Evolutionary conservation across 2,888 invertebrate genomes (phyloP).

Genomic region (Leptinotarsa haldemani): DNA sequence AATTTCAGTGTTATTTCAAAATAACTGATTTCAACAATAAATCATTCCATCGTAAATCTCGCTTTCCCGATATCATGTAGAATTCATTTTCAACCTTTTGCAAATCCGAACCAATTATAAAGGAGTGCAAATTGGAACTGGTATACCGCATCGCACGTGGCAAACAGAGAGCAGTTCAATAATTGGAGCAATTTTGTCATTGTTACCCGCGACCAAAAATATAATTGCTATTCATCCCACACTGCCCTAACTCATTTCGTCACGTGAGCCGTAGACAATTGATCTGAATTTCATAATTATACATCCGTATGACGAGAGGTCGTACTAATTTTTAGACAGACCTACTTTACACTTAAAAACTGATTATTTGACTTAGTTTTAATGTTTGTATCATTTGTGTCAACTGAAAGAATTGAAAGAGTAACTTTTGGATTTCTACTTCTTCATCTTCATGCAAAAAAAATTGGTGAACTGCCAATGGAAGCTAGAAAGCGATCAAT

Average conservation of each 20-base stretch:
- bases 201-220: slow-evolving; percentile 49
- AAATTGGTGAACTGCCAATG: too few relatives aligned
- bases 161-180: slow-evolving; percentile 45
- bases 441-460: too few relatives aligned
- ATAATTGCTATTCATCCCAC: slow-evolving; percentile 50
- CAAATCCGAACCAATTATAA: slow-evolving; percentile 21
- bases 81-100: background rate
- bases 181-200: slow-evolving; percentile 55
- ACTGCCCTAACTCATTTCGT: slow-evolving; percentile 26
- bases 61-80: background rate
- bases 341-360: background rate
- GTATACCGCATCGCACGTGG: slow-evolving; percentile 50
- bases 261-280: slow-evolving; percentile 34
- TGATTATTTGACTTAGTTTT: background rate
- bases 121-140: slow-evolving; percentile 45
- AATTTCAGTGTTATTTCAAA: background rate
- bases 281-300: slow-evolving; percentile 15
- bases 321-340: background rate
- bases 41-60: background rate
- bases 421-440: background rate
- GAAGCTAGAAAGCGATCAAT: too few relatives aligned
- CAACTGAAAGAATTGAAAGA: background rate
- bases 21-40: background rate
- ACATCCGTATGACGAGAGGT: slow-evolving; percentile 2
- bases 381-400: too few relatives aligned